Conservation (phyloP, 2,888 invertebrate species). For the Lycaena phlaeas region DNA sequence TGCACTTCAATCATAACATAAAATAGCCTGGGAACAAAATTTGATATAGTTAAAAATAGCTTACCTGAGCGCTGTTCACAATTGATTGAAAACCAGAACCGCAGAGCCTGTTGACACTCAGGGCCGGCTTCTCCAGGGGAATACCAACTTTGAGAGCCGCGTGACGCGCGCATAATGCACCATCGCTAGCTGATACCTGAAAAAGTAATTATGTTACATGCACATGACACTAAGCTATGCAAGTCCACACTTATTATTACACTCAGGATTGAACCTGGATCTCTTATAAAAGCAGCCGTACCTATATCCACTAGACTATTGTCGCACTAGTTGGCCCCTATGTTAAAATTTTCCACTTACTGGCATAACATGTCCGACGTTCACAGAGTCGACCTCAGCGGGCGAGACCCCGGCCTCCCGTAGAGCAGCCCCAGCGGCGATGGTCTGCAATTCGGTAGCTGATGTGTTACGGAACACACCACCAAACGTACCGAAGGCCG, state of each 20-base stretch:
- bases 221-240: too few species aligned
- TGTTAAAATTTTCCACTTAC: too few species aligned
- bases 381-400: constrained; percentile 88
- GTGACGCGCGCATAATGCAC: constrained; percentile 89
- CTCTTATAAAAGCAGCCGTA: too few species aligned
- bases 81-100: constrained; percentile 98
- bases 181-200: constrained; percentile 86
- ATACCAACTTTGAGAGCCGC: constrained; percentile 89
- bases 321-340: too few species aligned
- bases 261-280: too few species aligned
- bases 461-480: constrained; percentile 83
- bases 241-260: too few species aligned
- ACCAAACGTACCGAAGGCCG: constrained; percentile 97
- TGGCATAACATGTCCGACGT: constrained; percentile 90
- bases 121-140: constrained; percentile 86
- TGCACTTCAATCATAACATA: too few species aligned
- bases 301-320: too few species aligned
- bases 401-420: constrained; percentile 86
- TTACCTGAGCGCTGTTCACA: constrained; percentile 90
- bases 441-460: constrained; percentile 84
- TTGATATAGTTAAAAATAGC: not conserved
- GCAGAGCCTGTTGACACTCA: constrained; percentile 93
- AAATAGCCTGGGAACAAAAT: too few species aligned
- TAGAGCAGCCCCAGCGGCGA: constrained; percentile 85
- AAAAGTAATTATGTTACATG: too few species aligned